These are phyloP conservation scores for Reticulitermes lucifugus DNA, from an alignment of 2,888 invertebrate species.

Conservation along the genomic window DNA sequence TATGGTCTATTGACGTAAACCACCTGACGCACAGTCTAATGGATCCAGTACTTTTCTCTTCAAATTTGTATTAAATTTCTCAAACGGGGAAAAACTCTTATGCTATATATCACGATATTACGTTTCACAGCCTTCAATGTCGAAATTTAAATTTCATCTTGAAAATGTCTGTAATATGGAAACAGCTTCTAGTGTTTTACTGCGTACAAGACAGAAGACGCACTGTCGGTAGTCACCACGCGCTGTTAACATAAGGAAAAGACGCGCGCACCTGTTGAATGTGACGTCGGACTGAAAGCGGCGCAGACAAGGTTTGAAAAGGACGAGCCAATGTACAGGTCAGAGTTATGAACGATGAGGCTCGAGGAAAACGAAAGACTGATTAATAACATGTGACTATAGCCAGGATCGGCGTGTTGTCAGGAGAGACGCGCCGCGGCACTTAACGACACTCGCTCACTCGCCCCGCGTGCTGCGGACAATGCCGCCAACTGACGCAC, in stretches of 20 bases:
- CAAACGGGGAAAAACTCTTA: too few species aligned
- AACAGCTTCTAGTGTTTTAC: too few species aligned
- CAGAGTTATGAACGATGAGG: neutral
- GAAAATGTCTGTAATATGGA: too few species aligned
- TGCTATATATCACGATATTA: too few species aligned
- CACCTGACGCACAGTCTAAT: too few species aligned
- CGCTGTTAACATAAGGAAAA: neutral
- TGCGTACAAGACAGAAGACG: too few species aligned
- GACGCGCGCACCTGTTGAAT: conserved; percentile 35
- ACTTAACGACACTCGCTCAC: neutral
- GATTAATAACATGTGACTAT: conserved; percentile 35
- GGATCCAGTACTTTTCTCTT: too few species aligned
- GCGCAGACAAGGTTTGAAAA: neutral
- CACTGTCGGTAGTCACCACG: neutral
- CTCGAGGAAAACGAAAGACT: neutral
- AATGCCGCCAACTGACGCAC: conserved; percentile 1
- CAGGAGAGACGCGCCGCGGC: neutral
- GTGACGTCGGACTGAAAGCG: neutral
- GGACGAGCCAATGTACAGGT: neutral
- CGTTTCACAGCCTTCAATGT: too few species aligned
- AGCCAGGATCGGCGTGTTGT: neutral
- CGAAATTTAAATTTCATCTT: too few species aligned
- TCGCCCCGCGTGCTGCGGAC: neutral
- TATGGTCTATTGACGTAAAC: too few species aligned
- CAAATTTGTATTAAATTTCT: too few species aligned